Evolutionary conservation across 2,113 vertebrate species (phyloP), one percentile per base, ranked within the genome.

Genomic region (Coptodon rendalli): DNA sequence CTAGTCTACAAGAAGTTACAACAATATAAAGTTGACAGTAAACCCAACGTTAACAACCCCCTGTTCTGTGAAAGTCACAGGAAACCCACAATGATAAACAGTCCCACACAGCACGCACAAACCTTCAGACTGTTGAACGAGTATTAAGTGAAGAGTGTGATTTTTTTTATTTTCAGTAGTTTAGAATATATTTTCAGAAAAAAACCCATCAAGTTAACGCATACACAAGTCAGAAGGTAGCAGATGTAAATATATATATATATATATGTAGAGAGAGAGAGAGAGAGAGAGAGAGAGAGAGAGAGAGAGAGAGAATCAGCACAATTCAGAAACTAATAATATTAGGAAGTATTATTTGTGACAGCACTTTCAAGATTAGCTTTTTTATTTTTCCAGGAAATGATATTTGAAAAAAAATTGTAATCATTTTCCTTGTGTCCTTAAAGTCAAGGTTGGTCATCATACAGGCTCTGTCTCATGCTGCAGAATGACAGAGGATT

Each of bases 121-220:
- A 11, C 14, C 24, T n/a, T 19, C 27, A 31, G 16, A 1, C 5
- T 8, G 40, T 27, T 5, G 5, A 43, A 80, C n/a, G n/a, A 40
- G n/a, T 22, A 68, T 1, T 16, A 14, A 29, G 40, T 29, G 13
- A 0, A 45, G 22, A 16, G 2, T 73, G n/a, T 45, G 38, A 43
- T 24, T 24, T 16, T 22, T 73, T 45, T 73, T 16, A 73, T 2
- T 73, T 14, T 71, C n/a, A 43, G 7, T 14, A 16, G 66, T 43
- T 71, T 16, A 29, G 1, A 59, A 59, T 31, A 1, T 31, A 59
- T 31, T 59, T 59, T 59, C 14, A 31, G 14, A 17, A 59, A 17
- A 59, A 1, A 0, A 0, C 6, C 7, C 38, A 56, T 56, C 0
- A 24, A 24, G 22, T 27, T 56, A 56, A 56, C 1, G 22, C 22